A percentile compares a stretch with the other conserved stretches of the same genome.
Evolutionary conservation across 1,140 invertebrate genomes (phyloP).

Genomic region (Calosoma granatense): DNA sequence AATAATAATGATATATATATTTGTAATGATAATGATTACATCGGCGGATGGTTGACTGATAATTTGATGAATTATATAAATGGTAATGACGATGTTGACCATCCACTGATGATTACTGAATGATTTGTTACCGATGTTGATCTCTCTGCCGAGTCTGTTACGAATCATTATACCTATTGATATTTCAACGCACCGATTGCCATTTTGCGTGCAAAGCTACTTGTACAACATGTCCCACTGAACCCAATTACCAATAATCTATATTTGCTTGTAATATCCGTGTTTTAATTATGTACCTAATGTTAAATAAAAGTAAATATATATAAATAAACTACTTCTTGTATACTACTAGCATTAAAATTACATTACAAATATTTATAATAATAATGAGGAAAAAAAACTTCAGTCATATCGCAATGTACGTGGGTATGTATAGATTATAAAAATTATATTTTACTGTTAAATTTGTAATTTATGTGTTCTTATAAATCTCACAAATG

Average conservation of each 20-base stretch:
- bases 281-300: slow-evolving; percentile 7
- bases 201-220: not conserved
- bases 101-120: too few species aligned
- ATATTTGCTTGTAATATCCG: slow-evolving; percentile 1
- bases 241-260: not conserved
- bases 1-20: too few species aligned
- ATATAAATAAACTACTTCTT: not conserved
- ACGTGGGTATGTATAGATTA: slow-evolving; percentile 8
- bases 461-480: slow-evolving; percentile 9
- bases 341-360: slow-evolving; percentile 3
- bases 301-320: not conserved
- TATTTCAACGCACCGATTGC: not conserved
- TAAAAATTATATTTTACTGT: slow-evolving; percentile 6
- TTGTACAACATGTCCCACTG: not conserved
- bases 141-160: too few species aligned
- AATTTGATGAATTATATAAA: too few species aligned
- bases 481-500: slow-evolving; percentile 5
- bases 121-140: too few species aligned
- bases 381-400: too few species aligned
- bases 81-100: too few species aligned
- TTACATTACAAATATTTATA: too few species aligned
- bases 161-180: too few species aligned
- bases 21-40: too few species aligned
- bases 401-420: slow-evolving; percentile 5
- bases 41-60: too few species aligned